Conservation (phyloP, 2,797 vertebrate genomes). For the Molossus molossus region DNA sequence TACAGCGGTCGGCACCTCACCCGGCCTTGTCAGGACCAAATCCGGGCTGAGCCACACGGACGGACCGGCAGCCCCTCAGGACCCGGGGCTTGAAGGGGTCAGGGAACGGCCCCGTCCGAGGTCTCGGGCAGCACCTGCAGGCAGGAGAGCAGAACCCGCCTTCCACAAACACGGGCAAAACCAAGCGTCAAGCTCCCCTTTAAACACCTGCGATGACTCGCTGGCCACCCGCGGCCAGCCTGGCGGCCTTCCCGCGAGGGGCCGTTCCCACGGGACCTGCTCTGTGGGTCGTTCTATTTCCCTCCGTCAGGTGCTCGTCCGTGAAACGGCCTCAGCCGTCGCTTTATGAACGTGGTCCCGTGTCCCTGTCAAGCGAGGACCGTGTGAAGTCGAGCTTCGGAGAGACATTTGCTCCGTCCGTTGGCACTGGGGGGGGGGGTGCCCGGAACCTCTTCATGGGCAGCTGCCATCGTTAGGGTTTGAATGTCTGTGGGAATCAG, state of each 20-base stretch:
- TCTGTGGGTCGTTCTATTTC: not conserved
- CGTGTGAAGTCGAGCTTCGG: constrained; percentile 37
- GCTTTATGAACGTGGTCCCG: constrained; percentile 23
- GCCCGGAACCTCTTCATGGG: not conserved
- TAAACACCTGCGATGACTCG: not conserved
- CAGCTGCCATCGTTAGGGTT: constrained; percentile 31
- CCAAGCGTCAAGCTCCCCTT: not conserved
- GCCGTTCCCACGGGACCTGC: no score
- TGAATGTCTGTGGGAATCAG: not conserved
- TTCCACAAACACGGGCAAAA: not conserved
- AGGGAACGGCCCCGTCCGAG: constrained; percentile 1
- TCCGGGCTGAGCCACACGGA: no score
- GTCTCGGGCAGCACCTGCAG: not conserved
- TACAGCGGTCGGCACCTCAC: constrained; percentile 63
- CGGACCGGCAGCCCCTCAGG: no score
- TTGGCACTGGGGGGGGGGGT: not conserved
- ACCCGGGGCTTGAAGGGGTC: no score
- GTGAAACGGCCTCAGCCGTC: constrained; percentile 10
- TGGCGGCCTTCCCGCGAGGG: no score
- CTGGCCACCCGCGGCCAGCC: no score
- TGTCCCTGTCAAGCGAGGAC: constrained; percentile 28
- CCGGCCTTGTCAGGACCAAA: not conserved
- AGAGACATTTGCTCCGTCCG: constrained; percentile 43
- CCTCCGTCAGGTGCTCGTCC: not conserved
- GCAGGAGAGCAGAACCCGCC: not conserved